Evolutionary conservation across 2,113 vertebrate genomes (phyloP), one percentile per base, ranked within the genome.

Genomic region (Rynchops niger): DNA sequence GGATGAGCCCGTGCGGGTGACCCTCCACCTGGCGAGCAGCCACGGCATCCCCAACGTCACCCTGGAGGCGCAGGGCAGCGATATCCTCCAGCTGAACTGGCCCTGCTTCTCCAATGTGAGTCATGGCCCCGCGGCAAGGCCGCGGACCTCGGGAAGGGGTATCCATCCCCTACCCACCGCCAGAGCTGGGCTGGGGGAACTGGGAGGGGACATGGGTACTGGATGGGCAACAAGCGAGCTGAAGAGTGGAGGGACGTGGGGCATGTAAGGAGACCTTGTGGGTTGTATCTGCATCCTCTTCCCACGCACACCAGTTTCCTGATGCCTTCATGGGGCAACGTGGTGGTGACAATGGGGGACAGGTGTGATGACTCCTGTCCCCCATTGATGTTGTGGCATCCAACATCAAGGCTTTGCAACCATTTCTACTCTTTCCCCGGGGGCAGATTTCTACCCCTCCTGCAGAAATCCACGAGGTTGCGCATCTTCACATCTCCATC

Each of bases 11-110:
- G 27, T 87, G 58, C 22, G 17, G 34, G 59, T 87, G 32, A 79
- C 71, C 3, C 59, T 94, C 13, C 42, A 34, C 58, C 40, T 91
- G n/a, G 66, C 3, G 3, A 87, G 58, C 77, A 42, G 59, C 40
- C 32, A n/a, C 0, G 0, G 19, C 1, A 2, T 47, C 30, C 78
- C 71, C 10, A 32, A 4, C 1, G 0, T 78, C 30, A 71, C 65
- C 71, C 52, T 91, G 88, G 71, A 91, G 78, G 15, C 43, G 16
- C 73, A 65, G 66, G 71, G 36, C 52, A 72, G 7, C 2, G 53
- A 5, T 2, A 36, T 59, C 45, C 78, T 90, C 15, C 77, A 42
- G 58, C 65, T 91, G 71, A 22, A 66, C 40, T 71, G 88, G 92
- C 77, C 88, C 11, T 6, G 1, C 58, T 76, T 77, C 70, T 32